Base-by-base conservation (phyloP, 2,797 vertebrate species). In the Harpagifer antarcticus region DNA sequence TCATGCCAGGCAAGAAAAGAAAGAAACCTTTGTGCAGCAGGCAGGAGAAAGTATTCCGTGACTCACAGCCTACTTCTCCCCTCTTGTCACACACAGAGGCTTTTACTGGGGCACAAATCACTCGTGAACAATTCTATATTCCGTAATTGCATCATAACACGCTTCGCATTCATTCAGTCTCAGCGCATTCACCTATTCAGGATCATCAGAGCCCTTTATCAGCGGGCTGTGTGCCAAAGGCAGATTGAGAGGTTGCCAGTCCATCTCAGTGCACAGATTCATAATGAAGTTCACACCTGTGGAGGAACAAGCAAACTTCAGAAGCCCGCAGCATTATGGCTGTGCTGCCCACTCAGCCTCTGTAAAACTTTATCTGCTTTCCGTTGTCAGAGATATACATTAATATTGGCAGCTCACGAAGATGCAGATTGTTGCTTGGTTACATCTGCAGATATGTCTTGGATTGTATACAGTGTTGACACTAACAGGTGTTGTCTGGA, bases 1-100 rank as follows among this genome's bases (percentile, higher is more conserved):
- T 83, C 69, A 72, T 68, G 62, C 44, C 79, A 76, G 56, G 73
- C 20, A 48, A 73, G 68, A 71, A 56, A 70, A 70, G 49, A 74
- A 65, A 64, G 62, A 73, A 61, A 74, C 23, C 45, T 84, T 68
- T 76, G 61, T 61, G 52, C 48, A 50, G 59, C 48, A 50, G 59
- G 31, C 74, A 70, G 64, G 52, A 66, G 15, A 53, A 81, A 48
- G 20, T 76, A 58, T 27, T 71, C 44, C 56, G 47, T 74, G 79
- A 88, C 68, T 81, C 74, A 64, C 44, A 44, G 44, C 31, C 63
- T 61, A 60, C 64, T 69, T 78, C 61, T 11, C 45, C 7, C 33
- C 53, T 55, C 31, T 31, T 68, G 42, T 74, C 72, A 72, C 69
- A 82, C 47, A 54, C 12, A 33, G 14, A 62, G 33, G 2, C 3